Conservation (phyloP, 2,888 invertebrate genomes). For the Taenaris catops region DNA sequence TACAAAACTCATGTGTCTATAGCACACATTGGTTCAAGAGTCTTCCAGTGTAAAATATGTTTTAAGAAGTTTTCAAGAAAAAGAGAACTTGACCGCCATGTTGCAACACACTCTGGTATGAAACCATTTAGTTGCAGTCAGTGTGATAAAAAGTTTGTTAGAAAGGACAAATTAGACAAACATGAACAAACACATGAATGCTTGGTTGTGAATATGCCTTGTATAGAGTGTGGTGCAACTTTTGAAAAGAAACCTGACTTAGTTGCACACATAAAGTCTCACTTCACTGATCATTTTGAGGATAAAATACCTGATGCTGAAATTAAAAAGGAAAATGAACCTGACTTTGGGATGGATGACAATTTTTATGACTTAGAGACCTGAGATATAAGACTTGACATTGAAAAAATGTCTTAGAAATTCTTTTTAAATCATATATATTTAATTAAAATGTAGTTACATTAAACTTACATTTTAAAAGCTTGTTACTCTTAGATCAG, state of each 20-base stretch:
- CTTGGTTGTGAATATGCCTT: slow-evolving; percentile 79
- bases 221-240: slow-evolving; percentile 81
- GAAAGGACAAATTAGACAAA: slow-evolving; percentile 84
- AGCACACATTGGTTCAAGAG: slow-evolving; percentile 74
- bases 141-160: slow-evolving; percentile 83
- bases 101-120: slow-evolving; percentile 82
- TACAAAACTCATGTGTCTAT: slow-evolving; percentile 75
- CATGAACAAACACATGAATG: slow-evolving; percentile 84
- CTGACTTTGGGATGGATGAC: slow-evolving; percentile 53
- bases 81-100: slow-evolving; percentile 85
- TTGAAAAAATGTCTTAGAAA: slow-evolving; percentile 12
- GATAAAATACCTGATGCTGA: slow-evolving; percentile 51
- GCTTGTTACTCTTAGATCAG: slow-evolving; percentile 10
- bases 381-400: slow-evolving; percentile 36
- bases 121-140: slow-evolving; percentile 84
- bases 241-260: slow-evolving; percentile 80
- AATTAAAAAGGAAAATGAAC: slow-evolving; percentile 62
- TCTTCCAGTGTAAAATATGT: slow-evolving; percentile 83
- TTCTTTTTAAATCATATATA: background rate
- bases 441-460: too few species aligned
- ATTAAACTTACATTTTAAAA: background rate
- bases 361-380: slow-evolving; percentile 66
- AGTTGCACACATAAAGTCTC: slow-evolving; percentile 80
- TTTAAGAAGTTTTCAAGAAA: slow-evolving; percentile 84
- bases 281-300: slow-evolving; percentile 71